These are phyloP conservation scores for Nomada goodeniana DNA, from an alignment of 2,888 invertebrate genomes.

Conservation along the genomic window DNA sequence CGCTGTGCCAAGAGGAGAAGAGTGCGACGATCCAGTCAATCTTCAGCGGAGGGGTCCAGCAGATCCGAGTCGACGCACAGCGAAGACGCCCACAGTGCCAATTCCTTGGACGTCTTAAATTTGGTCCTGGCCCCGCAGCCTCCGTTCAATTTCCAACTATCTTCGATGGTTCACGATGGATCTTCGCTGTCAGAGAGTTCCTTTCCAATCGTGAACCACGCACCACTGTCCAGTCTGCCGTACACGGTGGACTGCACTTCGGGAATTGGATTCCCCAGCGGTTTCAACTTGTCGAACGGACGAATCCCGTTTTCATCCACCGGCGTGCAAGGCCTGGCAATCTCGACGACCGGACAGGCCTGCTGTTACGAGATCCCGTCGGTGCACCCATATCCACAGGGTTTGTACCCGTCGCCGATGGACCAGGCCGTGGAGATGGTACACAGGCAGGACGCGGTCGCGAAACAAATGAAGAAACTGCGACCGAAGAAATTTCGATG, in stretches of 20 bases:
- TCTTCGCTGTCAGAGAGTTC: background rate
- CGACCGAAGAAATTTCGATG: slow-evolving; percentile 97
- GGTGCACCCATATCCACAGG: slow-evolving; percentile 6
- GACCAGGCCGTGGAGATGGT: slow-evolving; percentile 76
- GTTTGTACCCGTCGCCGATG: slow-evolving; percentile 47
- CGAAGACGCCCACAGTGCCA: slow-evolving; percentile 35
- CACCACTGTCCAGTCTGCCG: background rate
- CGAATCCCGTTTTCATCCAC: background rate
- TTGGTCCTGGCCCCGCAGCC: slow-evolving; percentile 49
- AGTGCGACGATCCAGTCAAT: slow-evolving; percentile 23
- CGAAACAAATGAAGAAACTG: slow-evolving; percentile 87
- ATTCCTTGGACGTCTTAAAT: slow-evolving; percentile 56
- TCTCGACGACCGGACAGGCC: slow-evolving; percentile 14
- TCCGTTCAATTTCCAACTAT: background rate
- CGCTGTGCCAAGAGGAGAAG: background rate
- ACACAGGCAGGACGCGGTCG: slow-evolving; percentile 76
- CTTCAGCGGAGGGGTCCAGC: slow-evolving; percentile 7
- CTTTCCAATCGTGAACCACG: background rate
- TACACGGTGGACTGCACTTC: slow-evolving; percentile 5
- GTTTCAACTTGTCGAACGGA: background rate
- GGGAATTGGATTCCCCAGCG: background rate
- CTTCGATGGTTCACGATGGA: background rate
- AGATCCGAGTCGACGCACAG: slow-evolving; percentile 55
- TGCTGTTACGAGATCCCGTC: slow-evolving; percentile 18
- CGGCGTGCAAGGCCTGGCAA: background rate